Conservation (phyloP, 2,888 invertebrate species). For the Mythimna vitellina region DNA sequence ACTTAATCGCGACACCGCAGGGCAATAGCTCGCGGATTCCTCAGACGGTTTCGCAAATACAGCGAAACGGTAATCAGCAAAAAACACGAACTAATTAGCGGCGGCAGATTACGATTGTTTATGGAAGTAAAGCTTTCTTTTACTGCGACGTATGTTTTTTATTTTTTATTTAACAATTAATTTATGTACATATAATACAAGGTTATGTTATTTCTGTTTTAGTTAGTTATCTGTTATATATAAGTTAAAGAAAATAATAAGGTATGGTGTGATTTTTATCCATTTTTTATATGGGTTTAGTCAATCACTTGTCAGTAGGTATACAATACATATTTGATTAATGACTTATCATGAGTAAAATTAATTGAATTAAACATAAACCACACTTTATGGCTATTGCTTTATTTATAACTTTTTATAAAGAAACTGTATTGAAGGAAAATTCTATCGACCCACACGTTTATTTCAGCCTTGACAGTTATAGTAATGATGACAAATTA, state of each 20-base stretch:
- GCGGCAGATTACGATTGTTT: constrained; percentile 18
- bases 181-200: no score
- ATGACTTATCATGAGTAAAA: not conserved
- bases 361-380: not conserved
- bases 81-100: constrained; percentile 27
- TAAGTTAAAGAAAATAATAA: not conserved
- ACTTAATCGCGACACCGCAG: constrained; percentile 61
- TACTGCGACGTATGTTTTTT: constrained; percentile 4
- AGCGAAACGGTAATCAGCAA: constrained; percentile 38
- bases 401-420: no score
- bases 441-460: not conserved
- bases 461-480: not conserved
- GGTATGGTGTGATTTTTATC: not conserved
- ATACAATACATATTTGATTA: not conserved
- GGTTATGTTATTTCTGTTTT: not conserved
- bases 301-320: not conserved
- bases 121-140: constrained; percentile 13
- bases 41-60: constrained; percentile 54
- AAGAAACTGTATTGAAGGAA: not conserved
- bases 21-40: constrained; percentile 50
- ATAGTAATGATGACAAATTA: not conserved
- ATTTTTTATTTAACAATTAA: no score
- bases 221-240: not conserved
- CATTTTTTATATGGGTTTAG: not conserved
- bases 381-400: not conserved